Conservation (phyloP, 1,140 invertebrate species). For the Hesperophylax magnus region DNA sequence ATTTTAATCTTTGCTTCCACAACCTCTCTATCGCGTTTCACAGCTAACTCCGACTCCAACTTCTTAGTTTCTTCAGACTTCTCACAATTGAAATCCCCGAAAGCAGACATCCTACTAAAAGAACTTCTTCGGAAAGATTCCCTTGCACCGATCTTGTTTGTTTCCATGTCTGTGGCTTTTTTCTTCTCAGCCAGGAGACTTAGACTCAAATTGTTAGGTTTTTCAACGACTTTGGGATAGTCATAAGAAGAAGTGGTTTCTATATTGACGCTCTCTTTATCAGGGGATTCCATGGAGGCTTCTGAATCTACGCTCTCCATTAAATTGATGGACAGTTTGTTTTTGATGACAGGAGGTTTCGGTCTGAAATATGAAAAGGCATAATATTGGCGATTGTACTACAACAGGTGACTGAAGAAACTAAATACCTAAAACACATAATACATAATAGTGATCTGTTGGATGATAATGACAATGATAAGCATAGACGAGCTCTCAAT, state of each 20-base stretch:
- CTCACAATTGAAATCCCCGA: constrained; percentile 44
- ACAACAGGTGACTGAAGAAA: too few species aligned
- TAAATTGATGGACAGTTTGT: constrained; percentile 70
- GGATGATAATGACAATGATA: too few species aligned
- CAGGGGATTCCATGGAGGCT: constrained; percentile 68
- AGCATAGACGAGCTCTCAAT: too few species aligned
- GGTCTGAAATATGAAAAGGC: constrained; percentile 59
- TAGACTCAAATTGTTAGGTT: neutral
- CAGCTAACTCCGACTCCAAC: constrained; percentile 33
- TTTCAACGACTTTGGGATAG: constrained; percentile 9
- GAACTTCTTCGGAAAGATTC: constrained; percentile 26
- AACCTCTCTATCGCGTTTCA: constrained; percentile 46
- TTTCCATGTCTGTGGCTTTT: neutral
- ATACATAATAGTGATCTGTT: too few species aligned
- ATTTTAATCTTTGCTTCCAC: constrained; percentile 61
- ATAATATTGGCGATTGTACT: neutral
- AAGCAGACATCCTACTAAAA: constrained; percentile 34
- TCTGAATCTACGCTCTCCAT: constrained; percentile 71
- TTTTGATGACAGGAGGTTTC: constrained; percentile 66
- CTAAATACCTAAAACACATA: too few species aligned
- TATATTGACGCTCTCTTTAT: constrained; percentile 66
- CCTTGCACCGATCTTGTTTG: constrained; percentile 21
- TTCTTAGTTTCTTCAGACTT: constrained; percentile 53
- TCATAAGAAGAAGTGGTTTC: constrained; percentile 57
- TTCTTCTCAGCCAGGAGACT: constrained; percentile 2